Conservation (phyloP, 2,113 vertebrate species). For the Climacteris rufus region DNA sequence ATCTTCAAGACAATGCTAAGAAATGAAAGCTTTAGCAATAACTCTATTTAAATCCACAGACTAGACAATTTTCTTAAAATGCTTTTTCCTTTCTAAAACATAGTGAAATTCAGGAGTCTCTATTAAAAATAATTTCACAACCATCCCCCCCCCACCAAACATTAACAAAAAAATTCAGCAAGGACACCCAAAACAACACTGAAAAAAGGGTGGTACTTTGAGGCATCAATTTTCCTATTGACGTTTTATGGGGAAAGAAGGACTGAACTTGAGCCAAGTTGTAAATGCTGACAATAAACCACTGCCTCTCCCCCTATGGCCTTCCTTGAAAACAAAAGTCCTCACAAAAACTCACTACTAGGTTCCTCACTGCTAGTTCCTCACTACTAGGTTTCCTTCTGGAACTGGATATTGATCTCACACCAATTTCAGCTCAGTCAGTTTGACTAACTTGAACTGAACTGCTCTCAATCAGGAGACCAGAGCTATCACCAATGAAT, state of each 20-base stretch:
- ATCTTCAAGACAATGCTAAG: background rate
- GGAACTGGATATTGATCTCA: background rate
- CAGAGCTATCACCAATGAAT: background rate
- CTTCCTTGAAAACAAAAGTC: background rate
- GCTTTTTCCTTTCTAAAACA: background rate
- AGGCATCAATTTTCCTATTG: background rate
- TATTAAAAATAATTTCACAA: background rate
- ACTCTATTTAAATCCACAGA: background rate
- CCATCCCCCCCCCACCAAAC: background rate
- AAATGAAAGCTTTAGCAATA: background rate
- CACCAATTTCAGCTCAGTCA: background rate
- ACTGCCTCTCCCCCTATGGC: background rate
- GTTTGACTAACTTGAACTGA: background rate
- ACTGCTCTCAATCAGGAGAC: background rate
- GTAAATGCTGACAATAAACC: constrained; percentile 4
- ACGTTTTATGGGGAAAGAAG: background rate
- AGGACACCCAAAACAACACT: background rate
- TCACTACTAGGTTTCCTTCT: background rate
- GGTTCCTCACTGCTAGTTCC: background rate
- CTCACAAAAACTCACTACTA: background rate
- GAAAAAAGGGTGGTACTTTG: background rate
- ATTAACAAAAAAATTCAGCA: background rate
- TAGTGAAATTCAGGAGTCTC: background rate
- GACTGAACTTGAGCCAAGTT: background rate
- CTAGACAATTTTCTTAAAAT: constrained; percentile 26